Base-by-base conservation (phyloP, 2,888 invertebrate species). In the Drosophila antonietae region DNA sequence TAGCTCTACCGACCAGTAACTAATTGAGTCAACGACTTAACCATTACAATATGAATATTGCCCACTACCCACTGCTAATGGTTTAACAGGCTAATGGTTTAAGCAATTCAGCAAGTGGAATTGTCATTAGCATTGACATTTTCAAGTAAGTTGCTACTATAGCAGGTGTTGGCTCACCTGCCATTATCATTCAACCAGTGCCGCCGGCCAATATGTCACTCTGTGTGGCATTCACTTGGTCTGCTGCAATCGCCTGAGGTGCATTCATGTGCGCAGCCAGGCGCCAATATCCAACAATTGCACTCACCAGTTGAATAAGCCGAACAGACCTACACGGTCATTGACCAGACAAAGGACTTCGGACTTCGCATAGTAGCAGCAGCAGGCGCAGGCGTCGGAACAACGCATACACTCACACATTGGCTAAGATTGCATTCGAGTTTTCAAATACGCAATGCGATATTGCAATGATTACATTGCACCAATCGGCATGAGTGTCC, bases 271-370 rank as follows among this genome's bases (percentile, higher is more conserved):
- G 68, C 72, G 60, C 83, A 64, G 39, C 64, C 53, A 66, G 66
- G 78, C 69, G 64, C 69, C 78, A 67, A 73, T 80, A 70, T 59
- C 72, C 84, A 67, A 68, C 83, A 71, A 63, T 75, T 80, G 75
- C 87, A 78, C 71, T 69, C 79, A 89, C 69, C 80, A 84, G 84
- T 89, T 84, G 89, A 89, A 77, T 75, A 74, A 65, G 64, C 55
- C 43, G 63, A 63, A 33, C 46, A 43, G 18, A 52, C 33, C 12
- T 31, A 53, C 35, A 58, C 35, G 14, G 47, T 52, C 23, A 60
- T 47, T 18, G 56, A 39, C 61, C 72, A 76, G 60, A 28, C 56
- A 65, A 62, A 62, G 53, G 53, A 55, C 69, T 52, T 8, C 59
- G 53, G 53, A 55, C 69, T 52, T 9, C 59, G n/a, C 33, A 12